phyloP scores from a whole-genome alignment of 2,113 vertebrate genomes.

The Sciurus niger region DNA sequence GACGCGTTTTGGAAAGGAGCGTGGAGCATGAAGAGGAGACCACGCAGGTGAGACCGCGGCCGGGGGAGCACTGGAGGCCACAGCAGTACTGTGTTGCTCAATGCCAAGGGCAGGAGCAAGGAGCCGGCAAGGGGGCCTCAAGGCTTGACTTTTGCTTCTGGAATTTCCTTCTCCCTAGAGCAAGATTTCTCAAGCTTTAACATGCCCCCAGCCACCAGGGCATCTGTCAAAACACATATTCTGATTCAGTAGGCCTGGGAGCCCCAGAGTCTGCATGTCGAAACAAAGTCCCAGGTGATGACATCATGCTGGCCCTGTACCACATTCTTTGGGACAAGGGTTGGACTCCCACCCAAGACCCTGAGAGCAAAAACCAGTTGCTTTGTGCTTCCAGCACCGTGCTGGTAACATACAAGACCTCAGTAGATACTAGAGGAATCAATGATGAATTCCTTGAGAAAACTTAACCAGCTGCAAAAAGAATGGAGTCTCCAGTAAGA shows the following conservation, averaged over 20 bases:
- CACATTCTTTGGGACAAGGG: neutral
- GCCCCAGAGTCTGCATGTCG: neutral
- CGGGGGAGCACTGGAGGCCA: neutral
- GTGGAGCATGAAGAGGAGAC: neutral
- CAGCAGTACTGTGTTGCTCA: neutral
- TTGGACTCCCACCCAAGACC: neutral
- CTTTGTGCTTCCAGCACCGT: neutral
- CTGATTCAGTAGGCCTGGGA: neutral
- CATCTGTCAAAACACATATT: neutral
- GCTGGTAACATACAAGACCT: neutral
- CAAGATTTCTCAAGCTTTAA: constrained; percentile 3
- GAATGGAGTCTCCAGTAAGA: neutral
- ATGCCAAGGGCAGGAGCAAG: too few relatives aligned
- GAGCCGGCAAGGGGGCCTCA: neutral
- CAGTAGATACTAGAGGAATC: neutral
- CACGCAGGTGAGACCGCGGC: neutral
- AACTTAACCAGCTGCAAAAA: neutral
- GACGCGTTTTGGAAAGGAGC: neutral
- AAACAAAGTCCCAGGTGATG: neutral
- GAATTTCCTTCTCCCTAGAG: neutral
- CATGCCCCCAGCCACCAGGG: neutral
- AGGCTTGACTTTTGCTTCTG: constrained; percentile 7
- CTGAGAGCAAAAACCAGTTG: neutral
- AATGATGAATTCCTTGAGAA: neutral
- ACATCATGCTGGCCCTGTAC: neutral